These are phyloP conservation scores for Leuciscus waleckii DNA, from an alignment of 2,797 vertebrate genomes.

Conservation along the genomic window DNA sequence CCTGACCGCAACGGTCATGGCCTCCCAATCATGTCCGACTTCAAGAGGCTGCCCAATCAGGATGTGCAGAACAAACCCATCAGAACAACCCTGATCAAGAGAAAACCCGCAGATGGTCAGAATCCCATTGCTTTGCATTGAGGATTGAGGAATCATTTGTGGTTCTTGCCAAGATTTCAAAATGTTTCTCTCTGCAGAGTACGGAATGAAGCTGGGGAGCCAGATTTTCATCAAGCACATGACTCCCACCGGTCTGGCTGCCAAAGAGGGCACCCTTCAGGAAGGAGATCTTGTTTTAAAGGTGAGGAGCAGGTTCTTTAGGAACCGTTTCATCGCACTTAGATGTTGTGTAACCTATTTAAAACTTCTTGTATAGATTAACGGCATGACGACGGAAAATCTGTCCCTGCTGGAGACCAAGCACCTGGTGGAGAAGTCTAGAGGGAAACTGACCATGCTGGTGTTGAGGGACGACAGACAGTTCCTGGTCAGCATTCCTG, in stretches of 20 bases:
- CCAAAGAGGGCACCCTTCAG: constrained; percentile 84
- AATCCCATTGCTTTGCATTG: background rate
- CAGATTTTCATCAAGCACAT: constrained; percentile 99
- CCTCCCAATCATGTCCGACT: constrained; percentile 85
- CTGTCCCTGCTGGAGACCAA: constrained; percentile 94
- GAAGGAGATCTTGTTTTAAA: constrained; percentile 96
- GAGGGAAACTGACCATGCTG: constrained; percentile 87
- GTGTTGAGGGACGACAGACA: constrained; percentile 87
- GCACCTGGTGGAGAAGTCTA: constrained; percentile 88
- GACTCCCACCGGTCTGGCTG: constrained; percentile 87
- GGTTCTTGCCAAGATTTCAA: constrained; percentile 12
- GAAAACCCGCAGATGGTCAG: constrained; percentile 86
- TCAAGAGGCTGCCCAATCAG: constrained; percentile 85
- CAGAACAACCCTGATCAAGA: constrained; percentile 85
- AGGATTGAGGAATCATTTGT: background rate
- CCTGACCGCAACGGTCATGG: constrained; percentile 71
- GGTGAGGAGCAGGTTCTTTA: constrained; percentile 71
- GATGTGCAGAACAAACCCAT: constrained; percentile 80
- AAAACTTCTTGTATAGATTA: constrained; percentile 82
- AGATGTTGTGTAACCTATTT: background rate
- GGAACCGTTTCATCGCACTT: background rate
- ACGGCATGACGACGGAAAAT: constrained; percentile 91
- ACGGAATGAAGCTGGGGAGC: constrained; percentile 94
- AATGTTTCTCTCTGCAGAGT: constrained; percentile 79
- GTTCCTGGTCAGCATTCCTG: constrained; percentile 92